Evolutionary conservation across 2,113 vertebrate species (phyloP), one percentile per base, ranked within the genome.

Genomic region (Porphyrio hochstetteri): DNA sequence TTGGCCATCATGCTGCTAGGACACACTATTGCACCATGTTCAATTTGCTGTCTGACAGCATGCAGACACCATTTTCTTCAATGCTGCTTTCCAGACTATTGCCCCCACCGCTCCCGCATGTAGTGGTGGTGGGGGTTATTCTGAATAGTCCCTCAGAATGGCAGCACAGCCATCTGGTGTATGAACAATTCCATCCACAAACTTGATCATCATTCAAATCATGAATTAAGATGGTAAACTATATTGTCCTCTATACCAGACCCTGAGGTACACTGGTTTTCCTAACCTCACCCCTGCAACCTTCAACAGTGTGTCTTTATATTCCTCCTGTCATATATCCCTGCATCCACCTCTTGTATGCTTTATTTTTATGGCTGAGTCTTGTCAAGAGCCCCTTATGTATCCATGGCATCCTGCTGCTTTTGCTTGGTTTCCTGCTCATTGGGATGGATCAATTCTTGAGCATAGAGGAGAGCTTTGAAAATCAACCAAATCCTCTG

Each of bases 1-100:
- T 25, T 89, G 31, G 3, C 5, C 11, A 55, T 42, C 42, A 70
- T 84, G 33, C 68, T 83, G 6, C 29, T 16, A n/a, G 23, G 15
- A 38, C 25, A 59, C 6, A 48, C 13, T 18, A 8, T 12, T 76
- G 33, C 12, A 46, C 67, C 6, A 3, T 42, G 15, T 31, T 76
- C 17, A 31, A 33, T 63, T 57, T 63, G 4, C 16, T 28, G 21
- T n/a, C 15, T 77, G 84, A 24, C 27, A 25, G 36, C 8, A 44
- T 24, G 13, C 10, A 0, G 0, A 11, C 2, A 2, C 20, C 0
- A 33, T 77, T 63, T 63, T 48, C 16, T 68, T 68, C 29, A 77
- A 67, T 53, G 19, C 1, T 68, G 23, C 10, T 57, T 84, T 83
- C 18, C 35, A 80, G 28, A 6, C 44, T 80, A 1, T 61, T 67